Evolutionary conservation across 37 sponge, comb jelly and placozoan species (phyloP).

Genomic region (Ianthella basta): DNA sequence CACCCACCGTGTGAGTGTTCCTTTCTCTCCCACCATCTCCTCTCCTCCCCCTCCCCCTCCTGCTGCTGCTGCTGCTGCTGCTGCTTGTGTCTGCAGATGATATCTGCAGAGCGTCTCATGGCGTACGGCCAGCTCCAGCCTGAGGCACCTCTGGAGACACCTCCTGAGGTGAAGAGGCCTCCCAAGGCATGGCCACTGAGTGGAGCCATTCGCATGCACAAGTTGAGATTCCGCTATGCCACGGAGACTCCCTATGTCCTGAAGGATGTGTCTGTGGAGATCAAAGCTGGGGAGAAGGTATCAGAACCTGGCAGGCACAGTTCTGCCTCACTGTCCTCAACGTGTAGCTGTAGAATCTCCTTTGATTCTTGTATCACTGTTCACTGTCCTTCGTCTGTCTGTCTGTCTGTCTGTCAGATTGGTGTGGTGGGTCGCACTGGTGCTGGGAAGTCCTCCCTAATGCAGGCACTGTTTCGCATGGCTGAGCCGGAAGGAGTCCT

Average conservation of each 20-base stretch:
- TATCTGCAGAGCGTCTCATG: conserved; percentile 3
- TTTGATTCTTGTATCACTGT: not conserved
- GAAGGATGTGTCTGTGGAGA: not conserved
- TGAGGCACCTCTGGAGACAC: conserved; percentile 14
- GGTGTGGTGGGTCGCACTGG: conserved; percentile 97
- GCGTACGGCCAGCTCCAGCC: not conserved
- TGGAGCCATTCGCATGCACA: conserved; percentile 17
- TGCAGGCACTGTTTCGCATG: conserved; percentile 89
- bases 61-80: not conserved
- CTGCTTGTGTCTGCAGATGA: not conserved
- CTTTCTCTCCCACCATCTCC: not conserved
- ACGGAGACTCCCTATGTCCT: conserved; percentile 4
- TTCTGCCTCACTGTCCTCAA: not conserved
- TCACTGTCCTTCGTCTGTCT: conserved; percentile 1
- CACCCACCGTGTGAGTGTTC: not conserved
- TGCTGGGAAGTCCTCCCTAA: conserved; percentile 93
- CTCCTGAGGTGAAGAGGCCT: conserved; percentile 13
- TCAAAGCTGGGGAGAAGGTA: not conserved
- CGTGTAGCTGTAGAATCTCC: not conserved
- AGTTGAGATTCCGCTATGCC: conserved; percentile 5
- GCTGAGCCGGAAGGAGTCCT: conserved; percentile 72
- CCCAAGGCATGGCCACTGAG: conserved; percentile 1
- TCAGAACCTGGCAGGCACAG: not conserved
- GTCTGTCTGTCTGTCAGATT: conserved; percentile 43
- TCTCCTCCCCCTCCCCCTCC: not conserved